These are phyloP conservation scores for Balearica regulorum DNA, from an alignment of 2,797 vertebrate genomes.

Conservation along the genomic window DNA sequence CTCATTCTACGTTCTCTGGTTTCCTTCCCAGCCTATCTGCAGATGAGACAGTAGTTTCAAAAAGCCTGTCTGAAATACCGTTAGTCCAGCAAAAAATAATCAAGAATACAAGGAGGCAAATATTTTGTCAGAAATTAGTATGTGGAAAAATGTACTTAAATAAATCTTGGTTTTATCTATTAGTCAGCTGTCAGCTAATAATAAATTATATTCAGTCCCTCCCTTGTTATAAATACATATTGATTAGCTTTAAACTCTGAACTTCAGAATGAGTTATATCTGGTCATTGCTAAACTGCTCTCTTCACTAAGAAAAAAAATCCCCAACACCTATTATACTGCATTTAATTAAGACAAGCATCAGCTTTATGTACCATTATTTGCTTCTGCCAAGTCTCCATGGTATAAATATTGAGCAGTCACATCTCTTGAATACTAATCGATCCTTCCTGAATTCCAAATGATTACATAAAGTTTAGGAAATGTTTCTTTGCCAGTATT, in stretches of 20 bases:
- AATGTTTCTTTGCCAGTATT: conserved; percentile 76
- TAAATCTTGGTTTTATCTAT: conserved; percentile 52
- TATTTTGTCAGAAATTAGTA: conserved; percentile 16
- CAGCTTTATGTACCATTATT: conserved; percentile 81
- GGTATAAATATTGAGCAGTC: conserved; percentile 83
- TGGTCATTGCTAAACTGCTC: conserved; percentile 76
- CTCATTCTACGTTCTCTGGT: background rate
- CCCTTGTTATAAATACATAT: conserved; percentile 78
- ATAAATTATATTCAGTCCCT: conserved; percentile 66
- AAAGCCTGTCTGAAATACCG: conserved; percentile 23
- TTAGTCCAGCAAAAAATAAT: background rate
- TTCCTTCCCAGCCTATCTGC: background rate
- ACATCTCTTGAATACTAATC: conserved; percentile 80
- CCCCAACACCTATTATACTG: conserved; percentile 77
- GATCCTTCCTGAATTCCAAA: conserved; percentile 82
- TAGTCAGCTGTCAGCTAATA: conserved; percentile 43
- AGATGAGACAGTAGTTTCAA: background rate
- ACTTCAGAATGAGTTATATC: conserved; percentile 82
- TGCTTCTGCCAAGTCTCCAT: conserved; percentile 76
- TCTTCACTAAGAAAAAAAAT: conserved; percentile 68
- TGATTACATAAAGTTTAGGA: conserved; percentile 83
- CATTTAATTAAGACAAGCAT: conserved; percentile 87
- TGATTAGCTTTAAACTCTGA: conserved; percentile 80
- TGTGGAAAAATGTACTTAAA: conserved; percentile 44
- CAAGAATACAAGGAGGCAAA: conserved; percentile 6